Percentiles rank a stretch among this genome's conserved stretches.
Conservation (phyloP, 2,797 vertebrate species). For the Hydrolagus colliei region DNA sequence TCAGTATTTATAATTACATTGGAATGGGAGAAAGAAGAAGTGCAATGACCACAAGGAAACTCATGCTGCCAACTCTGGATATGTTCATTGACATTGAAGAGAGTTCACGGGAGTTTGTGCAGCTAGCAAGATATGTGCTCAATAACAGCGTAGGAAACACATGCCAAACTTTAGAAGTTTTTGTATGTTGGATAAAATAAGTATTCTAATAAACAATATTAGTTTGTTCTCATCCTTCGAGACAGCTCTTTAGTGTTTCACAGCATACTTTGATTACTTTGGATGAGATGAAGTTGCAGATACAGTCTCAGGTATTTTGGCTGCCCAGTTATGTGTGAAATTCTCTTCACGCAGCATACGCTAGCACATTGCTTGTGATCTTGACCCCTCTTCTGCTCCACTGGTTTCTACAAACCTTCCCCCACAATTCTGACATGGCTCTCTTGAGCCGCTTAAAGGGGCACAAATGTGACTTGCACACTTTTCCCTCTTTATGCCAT, state of each 20-base stretch:
- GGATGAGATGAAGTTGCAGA: background rate
- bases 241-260: background rate
- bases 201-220: background rate
- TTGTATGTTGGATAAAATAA: background rate
- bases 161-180: background rate
- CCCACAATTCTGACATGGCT: background rate
- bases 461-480: background rate
- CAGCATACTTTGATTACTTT: background rate
- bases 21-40: background rate
- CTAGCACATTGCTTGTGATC: background rate
- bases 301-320: background rate
- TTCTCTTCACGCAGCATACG: too few relatives aligned
- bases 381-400: background rate
- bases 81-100: background rate
- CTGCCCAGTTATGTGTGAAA: background rate
- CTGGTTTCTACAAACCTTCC: background rate
- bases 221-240: background rate
- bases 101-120: background rate
- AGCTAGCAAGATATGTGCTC: background rate
- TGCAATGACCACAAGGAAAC: background rate
- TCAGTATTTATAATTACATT: background rate
- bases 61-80: background rate
- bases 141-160: constrained; percentile 10
- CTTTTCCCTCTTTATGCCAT: too few relatives aligned
- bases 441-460: background rate